Conservation (phyloP, 2,113 vertebrate species). For the Syngnathoides biaculeatus region DNA sequence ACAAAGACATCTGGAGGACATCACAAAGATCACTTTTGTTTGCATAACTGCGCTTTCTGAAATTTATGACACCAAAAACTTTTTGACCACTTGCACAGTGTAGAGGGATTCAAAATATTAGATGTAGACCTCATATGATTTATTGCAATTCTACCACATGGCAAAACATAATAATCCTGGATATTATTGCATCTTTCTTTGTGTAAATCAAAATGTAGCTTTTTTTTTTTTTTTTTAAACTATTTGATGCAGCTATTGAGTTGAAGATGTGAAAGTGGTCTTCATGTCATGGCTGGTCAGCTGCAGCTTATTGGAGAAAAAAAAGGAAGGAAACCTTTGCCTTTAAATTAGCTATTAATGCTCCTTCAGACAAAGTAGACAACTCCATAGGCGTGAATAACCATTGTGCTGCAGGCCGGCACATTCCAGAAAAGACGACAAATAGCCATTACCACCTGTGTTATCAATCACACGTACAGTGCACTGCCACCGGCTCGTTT, state of each 20-base stretch:
- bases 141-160: no score
- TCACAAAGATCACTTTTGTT: constrained; percentile 16
- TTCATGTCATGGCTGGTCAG: constrained; percentile 8
- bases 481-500: constrained; percentile 50
- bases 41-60: background rate
- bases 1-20: constrained; percentile 38
- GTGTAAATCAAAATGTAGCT: no score
- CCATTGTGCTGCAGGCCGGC: constrained; percentile 24
- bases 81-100: no score
- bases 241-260: background rate
- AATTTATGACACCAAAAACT: background rate
- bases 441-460: constrained; percentile 47
- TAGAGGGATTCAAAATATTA: no score
- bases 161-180: no score
- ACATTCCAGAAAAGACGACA: constrained; percentile 55
- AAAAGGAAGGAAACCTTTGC: background rate
- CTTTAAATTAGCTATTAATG: background rate
- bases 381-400: constrained; percentile 42
- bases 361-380: constrained; percentile 25
- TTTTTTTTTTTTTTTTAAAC: background rate
- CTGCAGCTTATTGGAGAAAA: constrained; percentile 28
- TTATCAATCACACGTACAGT: constrained; percentile 56
- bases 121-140: no score
- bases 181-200: no score
- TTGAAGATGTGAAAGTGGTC: no score